Conservation (phyloP, 2,113 vertebrate species). For the Corythoichthys haematopterus region DNA sequence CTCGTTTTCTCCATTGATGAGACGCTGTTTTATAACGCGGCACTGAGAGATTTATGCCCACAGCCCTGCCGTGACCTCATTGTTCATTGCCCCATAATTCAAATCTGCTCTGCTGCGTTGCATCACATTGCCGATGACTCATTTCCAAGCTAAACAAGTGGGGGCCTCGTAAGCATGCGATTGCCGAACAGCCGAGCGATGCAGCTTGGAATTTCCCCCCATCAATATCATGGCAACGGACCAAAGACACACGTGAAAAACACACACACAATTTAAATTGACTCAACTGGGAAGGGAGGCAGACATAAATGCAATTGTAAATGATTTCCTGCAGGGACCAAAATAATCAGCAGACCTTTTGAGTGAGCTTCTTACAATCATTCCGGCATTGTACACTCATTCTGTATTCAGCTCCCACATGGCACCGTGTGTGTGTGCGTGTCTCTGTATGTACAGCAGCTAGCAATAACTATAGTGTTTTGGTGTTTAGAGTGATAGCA, state of each 20-base stretch:
- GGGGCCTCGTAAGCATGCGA: conserved; percentile 20
- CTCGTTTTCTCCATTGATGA: conserved; percentile 61
- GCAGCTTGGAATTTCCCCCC: conserved; percentile 34
- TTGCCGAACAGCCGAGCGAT: conserved; percentile 30
- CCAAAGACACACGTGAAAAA: conserved; percentile 19
- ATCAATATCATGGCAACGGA: conserved; percentile 30
- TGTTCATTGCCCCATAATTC: conserved; percentile 70
- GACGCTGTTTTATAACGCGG: conserved; percentile 37
- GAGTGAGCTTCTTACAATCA: conserved; percentile 61
- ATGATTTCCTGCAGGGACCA: conserved; percentile 64
- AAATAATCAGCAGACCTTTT: conserved; percentile 62
- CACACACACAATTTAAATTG: conserved; percentile 34
- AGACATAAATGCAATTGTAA: conserved; percentile 53
- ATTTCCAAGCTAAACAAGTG: conserved; percentile 54
- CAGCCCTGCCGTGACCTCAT: conserved; percentile 67
- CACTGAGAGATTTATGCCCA: conserved; percentile 56
- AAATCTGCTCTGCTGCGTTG: conserved; percentile 65
- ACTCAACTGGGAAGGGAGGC: conserved; percentile 23
- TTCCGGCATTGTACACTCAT: conserved; percentile 51
- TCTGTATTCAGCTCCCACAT: conserved; percentile 52
- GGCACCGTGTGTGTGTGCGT: conserved; percentile 35
- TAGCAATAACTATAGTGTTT: conserved; percentile 25
- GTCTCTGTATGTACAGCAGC: conserved; percentile 51
- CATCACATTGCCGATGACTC: conserved; percentile 65
- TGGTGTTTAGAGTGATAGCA: conserved; percentile 12